Evolutionary conservation across 2,113 vertebrate species (phyloP), one percentile per base, ranked within the genome.

Genomic region (Podocnemis expansa): DNA sequence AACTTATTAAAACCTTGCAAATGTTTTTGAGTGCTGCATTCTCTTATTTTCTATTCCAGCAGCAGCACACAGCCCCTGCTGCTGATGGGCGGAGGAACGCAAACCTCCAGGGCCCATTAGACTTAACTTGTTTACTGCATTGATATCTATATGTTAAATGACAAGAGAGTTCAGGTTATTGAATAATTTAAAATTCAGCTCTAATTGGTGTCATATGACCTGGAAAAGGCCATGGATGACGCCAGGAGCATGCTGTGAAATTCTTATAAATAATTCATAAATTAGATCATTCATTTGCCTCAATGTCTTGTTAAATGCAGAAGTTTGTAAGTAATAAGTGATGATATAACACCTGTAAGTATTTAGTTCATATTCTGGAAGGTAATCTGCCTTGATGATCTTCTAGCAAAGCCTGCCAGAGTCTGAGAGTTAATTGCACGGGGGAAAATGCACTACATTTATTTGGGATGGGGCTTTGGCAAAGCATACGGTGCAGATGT

Each of bases 71-170:
- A 96, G 96, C 93, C 96, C 97, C 85, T 95, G 92, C 91, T 94
- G 95, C 97, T 98, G 96, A 94, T 92, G 89, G 97, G 95, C 85
- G 91, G 95, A 96, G 91, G 49, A 94, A 90, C 7, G 75, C 95
- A 98, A 98, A 96, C 97, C 98, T 98, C 98, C 91, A 97, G 98
- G 98, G 98, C 96, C 98, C 97, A 98, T 98, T 98, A 98, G 98
- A 97, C 98, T 98, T 98, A 98, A 98, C 98, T 98, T 98, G 98
- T 98, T 98, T 98, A 98, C 98, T 96, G 97, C 98, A 96, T 98
- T 98, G 97, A 98, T 98, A 98, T 98, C 98, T 98, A 98, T 98
- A 98, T 98, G 98, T 98, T 98, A 98, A 98, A 98, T 97, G 96
- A 98, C 97, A 98, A 97, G 98, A 98, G 98, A 98, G 97, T 98